A percentile compares a stretch with the other conserved stretches of the same genome.
Evolutionary conservation across 2,888 invertebrate species (phyloP).

Genomic region (Brenthis ino): DNA sequence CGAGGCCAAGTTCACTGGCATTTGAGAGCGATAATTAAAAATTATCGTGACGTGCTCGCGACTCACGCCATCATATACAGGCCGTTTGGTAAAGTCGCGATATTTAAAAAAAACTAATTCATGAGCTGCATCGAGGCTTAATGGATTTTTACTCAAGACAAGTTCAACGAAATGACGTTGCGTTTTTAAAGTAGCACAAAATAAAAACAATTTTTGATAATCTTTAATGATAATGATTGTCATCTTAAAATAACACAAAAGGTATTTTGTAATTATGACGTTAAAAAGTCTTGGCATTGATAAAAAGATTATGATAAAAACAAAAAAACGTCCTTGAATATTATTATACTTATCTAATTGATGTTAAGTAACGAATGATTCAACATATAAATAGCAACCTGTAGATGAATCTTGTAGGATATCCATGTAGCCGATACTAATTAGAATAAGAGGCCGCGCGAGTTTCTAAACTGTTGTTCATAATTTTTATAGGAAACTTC

Average conservation of each 20-base stretch:
- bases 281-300: slow-evolving; percentile 38
- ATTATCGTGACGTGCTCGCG: slow-evolving; percentile 77
- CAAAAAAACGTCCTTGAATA: slow-evolving; percentile 31
- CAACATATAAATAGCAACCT: slow-evolving; percentile 40
- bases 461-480: slow-evolving; percentile 45
- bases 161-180: slow-evolving; percentile 38
- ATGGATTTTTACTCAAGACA: slow-evolving; percentile 36
- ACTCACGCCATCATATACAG: slow-evolving; percentile 76
- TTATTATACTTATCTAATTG: slow-evolving; percentile 16
- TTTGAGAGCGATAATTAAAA: slow-evolving; percentile 82
- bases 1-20: slow-evolving; percentile 82
- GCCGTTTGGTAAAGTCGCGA: slow-evolving; percentile 43
- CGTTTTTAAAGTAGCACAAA: slow-evolving; percentile 29
- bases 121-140: slow-evolving; percentile 36
- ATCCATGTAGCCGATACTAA: slow-evolving; percentile 50
- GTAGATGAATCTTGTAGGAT: slow-evolving; percentile 42
- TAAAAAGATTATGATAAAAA: slow-evolving; percentile 36
- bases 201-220: slow-evolving; percentile 17
- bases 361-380: too few species aligned
- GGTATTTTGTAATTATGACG: slow-evolving; percentile 32
- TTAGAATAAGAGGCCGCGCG: slow-evolving; percentile 50
- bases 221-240: slow-evolving; percentile 23
- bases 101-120: slow-evolving; percentile 37
- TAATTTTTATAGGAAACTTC: slow-evolving; percentile 52
- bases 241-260: slow-evolving; percentile 19